Percentiles rank a stretch among this genome's conserved stretches.
Conservation (phyloP, 2,113 vertebrate species). For the Nematolebias whitei region DNA sequence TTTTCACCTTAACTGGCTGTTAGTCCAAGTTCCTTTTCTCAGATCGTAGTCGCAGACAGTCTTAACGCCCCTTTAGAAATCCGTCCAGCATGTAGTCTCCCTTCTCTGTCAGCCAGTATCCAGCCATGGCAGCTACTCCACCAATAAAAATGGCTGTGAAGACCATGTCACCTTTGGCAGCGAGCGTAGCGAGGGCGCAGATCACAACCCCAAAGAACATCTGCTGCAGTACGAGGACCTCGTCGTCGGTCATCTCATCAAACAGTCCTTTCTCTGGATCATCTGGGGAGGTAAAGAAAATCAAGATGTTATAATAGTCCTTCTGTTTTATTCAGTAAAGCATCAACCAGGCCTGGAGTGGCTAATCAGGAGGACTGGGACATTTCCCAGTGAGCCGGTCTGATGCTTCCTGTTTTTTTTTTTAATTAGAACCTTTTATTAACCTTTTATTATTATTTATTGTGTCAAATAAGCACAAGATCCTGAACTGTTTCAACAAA, state of each 20-base stretch:
- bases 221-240: slow-evolving; percentile 96
- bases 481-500: too few species aligned
- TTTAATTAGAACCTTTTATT: too few species aligned
- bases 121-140: slow-evolving; percentile 93
- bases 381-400: too few species aligned
- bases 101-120: slow-evolving; percentile 97
- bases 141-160: slow-evolving; percentile 98
- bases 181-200: slow-evolving; percentile 93
- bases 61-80: slow-evolving; percentile 90
- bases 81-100: slow-evolving; percentile 93
- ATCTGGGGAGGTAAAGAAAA: slow-evolving; percentile 80
- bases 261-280: slow-evolving; percentile 92
- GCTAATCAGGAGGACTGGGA: too few species aligned
- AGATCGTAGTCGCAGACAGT: neutral
- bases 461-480: too few species aligned
- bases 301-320: too few species aligned
- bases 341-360: too few species aligned
- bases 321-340: too few species aligned
- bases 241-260: slow-evolving; percentile 93
- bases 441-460: too few species aligned
- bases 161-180: slow-evolving; percentile 97
- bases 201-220: slow-evolving; percentile 98
- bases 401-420: too few species aligned
- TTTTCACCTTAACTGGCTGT: slow-evolving; percentile 14
- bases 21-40: slow-evolving; percentile 16